Evolutionary conservation across 1,140 invertebrate species (phyloP).

Genomic region (Brachionus asplanchnoidis): DNA sequence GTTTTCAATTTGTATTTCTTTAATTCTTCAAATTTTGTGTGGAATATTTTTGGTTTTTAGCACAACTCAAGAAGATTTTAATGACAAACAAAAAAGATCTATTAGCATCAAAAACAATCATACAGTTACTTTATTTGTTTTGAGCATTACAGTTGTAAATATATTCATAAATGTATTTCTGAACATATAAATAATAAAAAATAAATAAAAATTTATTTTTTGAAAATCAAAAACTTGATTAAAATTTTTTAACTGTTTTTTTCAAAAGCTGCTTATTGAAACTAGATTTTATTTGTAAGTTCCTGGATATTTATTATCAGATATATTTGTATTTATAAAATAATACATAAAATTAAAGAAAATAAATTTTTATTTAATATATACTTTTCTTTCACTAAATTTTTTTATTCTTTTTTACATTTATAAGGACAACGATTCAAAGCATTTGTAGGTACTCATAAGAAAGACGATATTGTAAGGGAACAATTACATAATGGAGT

Average conservation of each 20-base stretch:
- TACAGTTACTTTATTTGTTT: slow-evolving; percentile 29
- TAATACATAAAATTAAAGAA: no score
- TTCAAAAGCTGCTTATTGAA: no score
- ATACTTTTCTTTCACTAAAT: no score
- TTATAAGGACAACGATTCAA: no score
- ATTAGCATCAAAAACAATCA: slow-evolving; percentile 34
- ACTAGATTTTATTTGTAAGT: no score
- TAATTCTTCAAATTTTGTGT: slow-evolving; percentile 22
- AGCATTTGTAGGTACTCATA: no score
- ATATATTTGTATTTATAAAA: no score
- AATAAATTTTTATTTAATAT: no score
- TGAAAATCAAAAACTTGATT: neutral
- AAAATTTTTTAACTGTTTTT: neutral
- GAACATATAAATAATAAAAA: slow-evolving; percentile 3
- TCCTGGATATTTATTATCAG: no score
- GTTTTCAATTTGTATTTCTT: slow-evolving; percentile 34
- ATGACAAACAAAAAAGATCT: neutral
- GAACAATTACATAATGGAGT: no score
- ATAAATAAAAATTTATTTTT: neutral
- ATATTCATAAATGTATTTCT: slow-evolving; percentile 40
- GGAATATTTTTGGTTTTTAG: slow-evolving; percentile 23
- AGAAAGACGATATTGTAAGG: no score
- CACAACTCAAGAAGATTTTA: slow-evolving; percentile 13
- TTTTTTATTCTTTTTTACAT: no score
- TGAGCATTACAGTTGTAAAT: slow-evolving; percentile 40